These are phyloP conservation scores for Unio pictorum DNA, from an alignment of 2,888 invertebrate genomes.

Conservation along the genomic window DNA sequence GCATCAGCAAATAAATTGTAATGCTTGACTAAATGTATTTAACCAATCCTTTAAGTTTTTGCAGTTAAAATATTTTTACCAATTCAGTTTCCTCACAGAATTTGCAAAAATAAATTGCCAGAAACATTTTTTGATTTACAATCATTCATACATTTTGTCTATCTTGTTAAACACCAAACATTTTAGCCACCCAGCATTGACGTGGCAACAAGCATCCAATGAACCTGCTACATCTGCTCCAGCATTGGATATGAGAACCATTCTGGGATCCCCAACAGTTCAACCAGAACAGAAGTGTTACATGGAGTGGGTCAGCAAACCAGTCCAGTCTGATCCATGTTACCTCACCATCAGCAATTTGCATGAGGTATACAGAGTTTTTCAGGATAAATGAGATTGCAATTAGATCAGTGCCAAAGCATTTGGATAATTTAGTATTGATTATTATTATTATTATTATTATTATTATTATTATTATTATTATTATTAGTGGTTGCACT, in stretches of 20 bases:
- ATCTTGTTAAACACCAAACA: background rate
- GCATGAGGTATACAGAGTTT: slow-evolving; percentile 44
- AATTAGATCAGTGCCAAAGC: background rate
- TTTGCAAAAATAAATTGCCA: too few relatives aligned
- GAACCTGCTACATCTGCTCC: slow-evolving; percentile 44
- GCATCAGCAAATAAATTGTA: too few relatives aligned
- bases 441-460: too few relatives aligned
- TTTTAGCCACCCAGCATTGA: slow-evolving; percentile 63
- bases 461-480: too few relatives aligned
- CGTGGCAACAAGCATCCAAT: slow-evolving; percentile 68
- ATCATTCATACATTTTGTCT: too few relatives aligned
- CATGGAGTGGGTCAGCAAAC: slow-evolving; percentile 61
- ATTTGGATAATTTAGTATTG: background rate
- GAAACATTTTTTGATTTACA: too few relatives aligned
- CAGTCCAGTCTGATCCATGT: slow-evolving; percentile 51
- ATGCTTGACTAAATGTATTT: background rate
- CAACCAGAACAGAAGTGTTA: slow-evolving; percentile 15
- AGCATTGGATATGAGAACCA: slow-evolving; percentile 34
- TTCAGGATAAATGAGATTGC: background rate
- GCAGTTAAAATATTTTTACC: too few relatives aligned
- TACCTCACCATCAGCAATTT: slow-evolving; percentile 59
- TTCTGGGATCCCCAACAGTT: slow-evolving; percentile 7
- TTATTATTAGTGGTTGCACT: too few relatives aligned
- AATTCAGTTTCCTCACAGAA: too few relatives aligned
- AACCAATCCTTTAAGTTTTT: too few relatives aligned